A percentile compares a stretch with the other conserved stretches of the same genome.
Evolutionary conservation across 2,888 invertebrate species (phyloP).

Genomic region (Pycnomerus fuliginosus): DNA sequence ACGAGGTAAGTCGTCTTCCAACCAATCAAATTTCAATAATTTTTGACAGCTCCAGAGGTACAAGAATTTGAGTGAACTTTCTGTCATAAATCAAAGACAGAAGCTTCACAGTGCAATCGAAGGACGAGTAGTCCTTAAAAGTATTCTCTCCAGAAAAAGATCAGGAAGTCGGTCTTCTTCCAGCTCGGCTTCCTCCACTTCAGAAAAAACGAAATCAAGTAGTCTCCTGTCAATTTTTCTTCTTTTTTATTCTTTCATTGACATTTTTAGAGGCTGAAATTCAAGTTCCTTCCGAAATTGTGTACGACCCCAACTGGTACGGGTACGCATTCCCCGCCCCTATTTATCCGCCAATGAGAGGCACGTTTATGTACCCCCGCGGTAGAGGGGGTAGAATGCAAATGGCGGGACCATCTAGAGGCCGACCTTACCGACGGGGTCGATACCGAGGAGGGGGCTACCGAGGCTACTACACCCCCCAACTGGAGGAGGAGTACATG

Average conservation of each 20-base stretch:
- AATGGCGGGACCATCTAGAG: slow-evolving; percentile 36
- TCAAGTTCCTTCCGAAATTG: slow-evolving; percentile 3
- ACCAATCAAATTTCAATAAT: slow-evolving; percentile 6
- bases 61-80: slow-evolving; percentile 55
- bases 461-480: slow-evolving; percentile 44
- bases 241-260: slow-evolving; percentile 3
- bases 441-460: slow-evolving; percentile 31
- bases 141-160: slow-evolving; percentile 38
- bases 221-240: not conserved
- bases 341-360: slow-evolving; percentile 32
- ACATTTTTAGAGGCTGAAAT: not conserved
- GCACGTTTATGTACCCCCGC: slow-evolving; percentile 9
- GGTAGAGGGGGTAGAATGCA: slow-evolving; percentile 23
- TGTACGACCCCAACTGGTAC: slow-evolving; percentile 27
- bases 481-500: slow-evolving; percentile 53
- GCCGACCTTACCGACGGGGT: slow-evolving; percentile 21
- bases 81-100: slow-evolving; percentile 56
- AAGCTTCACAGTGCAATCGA: slow-evolving; percentile 58
- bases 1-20: too few relatives aligned
- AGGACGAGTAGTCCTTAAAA: slow-evolving; percentile 52
- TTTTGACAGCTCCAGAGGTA: slow-evolving; percentile 38
- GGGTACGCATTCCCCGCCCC: slow-evolving; percentile 18
- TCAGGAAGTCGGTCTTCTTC: slow-evolving; percentile 32
- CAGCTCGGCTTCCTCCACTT: slow-evolving; percentile 36
- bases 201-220: not conserved